These are phyloP conservation scores for Sarotherodon lohbergeri DNA, from an alignment of 2,113 vertebrate species.

Conservation along the genomic window DNA sequence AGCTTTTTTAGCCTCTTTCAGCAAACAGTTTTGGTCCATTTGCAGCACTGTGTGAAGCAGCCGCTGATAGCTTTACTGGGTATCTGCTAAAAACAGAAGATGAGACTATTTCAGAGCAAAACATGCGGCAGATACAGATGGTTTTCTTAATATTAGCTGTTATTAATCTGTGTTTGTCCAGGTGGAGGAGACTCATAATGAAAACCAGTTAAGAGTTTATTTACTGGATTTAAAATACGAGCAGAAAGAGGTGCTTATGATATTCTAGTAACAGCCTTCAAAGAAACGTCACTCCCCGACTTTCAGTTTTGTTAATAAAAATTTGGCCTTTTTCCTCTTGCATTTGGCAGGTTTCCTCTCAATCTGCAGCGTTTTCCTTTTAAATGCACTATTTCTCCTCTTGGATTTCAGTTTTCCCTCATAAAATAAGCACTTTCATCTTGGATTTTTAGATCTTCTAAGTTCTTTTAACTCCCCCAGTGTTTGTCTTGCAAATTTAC, in stretches of 20 bases:
- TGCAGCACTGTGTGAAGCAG: neutral
- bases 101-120: neutral
- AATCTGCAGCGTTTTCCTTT: neutral
- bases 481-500: neutral
- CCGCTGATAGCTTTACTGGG: neutral
- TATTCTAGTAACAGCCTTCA: neutral
- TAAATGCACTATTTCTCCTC: neutral
- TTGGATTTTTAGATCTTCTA: neutral
- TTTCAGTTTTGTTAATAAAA: neutral
- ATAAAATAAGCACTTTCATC: neutral
- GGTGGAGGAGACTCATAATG: neutral
- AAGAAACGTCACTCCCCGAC: neutral
- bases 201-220: neutral
- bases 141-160: accelerated
- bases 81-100: neutral
- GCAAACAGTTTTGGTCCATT: neutral
- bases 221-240: neutral
- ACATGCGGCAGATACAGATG: neutral
- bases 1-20: neutral
- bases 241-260: neutral
- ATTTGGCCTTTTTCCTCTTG: neutral
- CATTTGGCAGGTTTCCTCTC: accelerated
- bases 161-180: neutral
- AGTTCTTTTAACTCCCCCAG: accelerated
- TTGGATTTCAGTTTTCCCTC: neutral